Conservation (phyloP, 2,797 vertebrate species). For the Anguilla obscura region DNA sequence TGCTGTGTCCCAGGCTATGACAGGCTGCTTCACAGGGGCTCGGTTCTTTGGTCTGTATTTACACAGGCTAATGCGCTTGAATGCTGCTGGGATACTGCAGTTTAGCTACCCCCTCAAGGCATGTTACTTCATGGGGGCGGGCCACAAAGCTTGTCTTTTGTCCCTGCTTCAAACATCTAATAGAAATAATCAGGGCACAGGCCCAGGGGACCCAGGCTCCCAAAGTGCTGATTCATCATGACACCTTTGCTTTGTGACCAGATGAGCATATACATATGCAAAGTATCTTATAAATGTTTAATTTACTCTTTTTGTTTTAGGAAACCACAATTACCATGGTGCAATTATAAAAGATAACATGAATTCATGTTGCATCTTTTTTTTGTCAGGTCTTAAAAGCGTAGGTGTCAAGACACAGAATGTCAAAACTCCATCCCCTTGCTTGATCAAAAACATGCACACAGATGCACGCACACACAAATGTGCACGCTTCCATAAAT, state of each 20-base stretch:
- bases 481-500: neutral
- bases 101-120: slow-evolving; percentile 1
- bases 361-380: neutral
- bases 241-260: neutral
- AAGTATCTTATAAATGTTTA: neutral
- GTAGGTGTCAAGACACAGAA: neutral
- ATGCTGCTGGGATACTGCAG: slow-evolving; percentile 9
- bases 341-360: neutral
- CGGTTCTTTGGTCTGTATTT: neutral
- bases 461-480: neutral
- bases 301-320: neutral
- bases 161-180: neutral
- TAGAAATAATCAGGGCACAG: neutral
- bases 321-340: neutral
- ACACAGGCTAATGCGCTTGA: slow-evolving; percentile 3
- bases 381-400: neutral
- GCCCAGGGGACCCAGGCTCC: neutral
- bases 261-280: neutral
- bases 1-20: slow-evolving; percentile 30
- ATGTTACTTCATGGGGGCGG: neutral
- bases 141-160: neutral
- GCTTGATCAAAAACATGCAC: neutral
- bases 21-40: neutral
- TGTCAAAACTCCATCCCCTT: neutral
- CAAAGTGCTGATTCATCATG: neutral